Percentiles rank a stretch among this genome's conserved stretches.
These are phyloP conservation scores for Aelia acuminata DNA, from an alignment of 2,888 invertebrate genomes.

Conservation along the genomic window DNA sequence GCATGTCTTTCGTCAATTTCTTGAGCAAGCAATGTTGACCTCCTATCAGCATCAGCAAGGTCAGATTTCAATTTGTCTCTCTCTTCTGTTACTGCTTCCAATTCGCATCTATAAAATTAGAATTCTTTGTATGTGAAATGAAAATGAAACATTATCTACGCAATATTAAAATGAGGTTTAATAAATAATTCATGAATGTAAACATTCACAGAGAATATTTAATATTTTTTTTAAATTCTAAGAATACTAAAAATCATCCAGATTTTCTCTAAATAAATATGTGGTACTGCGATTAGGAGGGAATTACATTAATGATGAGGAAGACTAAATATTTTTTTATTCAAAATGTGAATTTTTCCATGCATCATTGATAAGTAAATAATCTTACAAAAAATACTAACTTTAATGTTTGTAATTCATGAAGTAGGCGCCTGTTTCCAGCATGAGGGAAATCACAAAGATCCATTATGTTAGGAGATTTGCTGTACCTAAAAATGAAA, in stretches of 20 bases:
- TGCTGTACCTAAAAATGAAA: slow-evolving; percentile 64
- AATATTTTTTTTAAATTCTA: not conserved
- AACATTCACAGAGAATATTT: not conserved
- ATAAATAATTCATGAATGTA: not conserved
- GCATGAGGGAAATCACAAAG: slow-evolving; percentile 80
- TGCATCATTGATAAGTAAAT: not conserved
- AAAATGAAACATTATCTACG: too few relatives aligned
- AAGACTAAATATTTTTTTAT: not conserved
- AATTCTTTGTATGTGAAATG: slow-evolving; percentile 60
- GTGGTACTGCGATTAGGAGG: not conserved
- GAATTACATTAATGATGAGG: not conserved
- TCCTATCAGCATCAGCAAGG: slow-evolving; percentile 84
- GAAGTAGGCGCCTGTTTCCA: slow-evolving; percentile 51
- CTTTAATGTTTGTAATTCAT: slow-evolving; percentile 55
- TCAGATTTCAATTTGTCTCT: slow-evolving; percentile 85
- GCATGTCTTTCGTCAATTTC: slow-evolving; percentile 93
- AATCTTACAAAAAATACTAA: slow-evolving; percentile 6
- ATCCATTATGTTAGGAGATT: slow-evolving; percentile 75
- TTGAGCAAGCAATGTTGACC: slow-evolving; percentile 85
- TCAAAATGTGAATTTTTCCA: not conserved
- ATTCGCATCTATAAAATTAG: slow-evolving; percentile 69
- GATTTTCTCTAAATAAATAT: not conserved
- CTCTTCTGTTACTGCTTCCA: slow-evolving; percentile 81
- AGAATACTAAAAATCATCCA: too few relatives aligned
- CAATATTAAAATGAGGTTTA: slow-evolving; percentile 9